Base-by-base conservation (phyloP, 2,888 invertebrate genomes). In the Marasmarcha lunaedactyla region DNA sequence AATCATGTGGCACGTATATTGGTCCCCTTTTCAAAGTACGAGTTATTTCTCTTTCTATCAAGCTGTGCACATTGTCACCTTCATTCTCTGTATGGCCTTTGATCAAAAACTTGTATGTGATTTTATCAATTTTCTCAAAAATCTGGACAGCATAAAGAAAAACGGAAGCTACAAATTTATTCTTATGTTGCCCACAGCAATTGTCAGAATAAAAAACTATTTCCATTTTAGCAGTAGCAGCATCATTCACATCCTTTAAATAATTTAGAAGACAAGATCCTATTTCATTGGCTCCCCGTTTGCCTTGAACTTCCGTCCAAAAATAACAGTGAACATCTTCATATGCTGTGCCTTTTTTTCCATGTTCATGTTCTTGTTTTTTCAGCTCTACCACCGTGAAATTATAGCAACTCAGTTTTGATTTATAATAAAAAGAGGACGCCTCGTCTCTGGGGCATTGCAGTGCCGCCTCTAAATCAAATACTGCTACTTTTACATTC, bases 51-150 rank as follows among this genome's bases (percentile, higher is more conserved):
- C 48, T 55, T 42, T 63, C 58, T 37, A 55, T 62, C 14, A 59
- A 47, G 38, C 55, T 55, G 39, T 64, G 56, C 7, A 57, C 51
- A 45, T 50, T 58, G 41, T 61, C 60, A 13, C 51, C 62, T 43
- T 60, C 60, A 41, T 63, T 64, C 47, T 63, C 62, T 10, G 55
- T 54, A 39, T 63, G 65, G 36, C 58, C 57, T 38, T 34, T 43
- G n/a, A 63, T 57, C 12, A 59, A 37, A 46, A 53, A 61, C 42
- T 59, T 62, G 43, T 62, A 59, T 14, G 49, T 55, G 37, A 61
- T 56, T 35, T 43, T 47, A 36, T 45, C 38, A 30, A 57, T 50
- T 38, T 49, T 49, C 36, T 36, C 7, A 2, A 48, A 42, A 36
- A 37, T 37, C 33, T 33, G 14, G 1, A 52, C 45, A 2, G 50